phyloP scores from a whole-genome alignment of 1,140 invertebrate genomes.

The Solenopsis fugax region DNA sequence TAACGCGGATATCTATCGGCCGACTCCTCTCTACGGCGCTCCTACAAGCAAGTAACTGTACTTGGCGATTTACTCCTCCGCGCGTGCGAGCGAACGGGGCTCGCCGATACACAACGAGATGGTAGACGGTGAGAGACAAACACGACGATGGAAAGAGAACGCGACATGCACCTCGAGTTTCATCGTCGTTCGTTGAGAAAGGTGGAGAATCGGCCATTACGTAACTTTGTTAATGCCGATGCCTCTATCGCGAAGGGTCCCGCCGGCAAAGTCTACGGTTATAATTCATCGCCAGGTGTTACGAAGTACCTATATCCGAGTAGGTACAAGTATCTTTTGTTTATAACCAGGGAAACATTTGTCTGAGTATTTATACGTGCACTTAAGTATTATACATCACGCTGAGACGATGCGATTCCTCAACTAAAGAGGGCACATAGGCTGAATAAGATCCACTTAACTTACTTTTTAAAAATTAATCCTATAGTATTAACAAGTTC shows the following conservation, averaged over 20 bases:
- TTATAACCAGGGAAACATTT: background rate
- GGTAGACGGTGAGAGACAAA: slow-evolving; percentile 40
- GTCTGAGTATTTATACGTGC: background rate
- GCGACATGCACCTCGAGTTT: background rate
- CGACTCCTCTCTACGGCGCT: slow-evolving; percentile 71
- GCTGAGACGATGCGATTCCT: background rate
- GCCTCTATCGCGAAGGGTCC: slow-evolving; percentile 36
- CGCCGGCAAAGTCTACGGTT: slow-evolving; percentile 64
- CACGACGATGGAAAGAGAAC: slow-evolving; percentile 23
- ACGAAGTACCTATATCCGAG: background rate
- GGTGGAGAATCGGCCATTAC: slow-evolving; percentile 74
- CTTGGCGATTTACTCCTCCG: slow-evolving; percentile 78
- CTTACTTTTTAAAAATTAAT: too few species aligned
- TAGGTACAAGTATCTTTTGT: background rate
- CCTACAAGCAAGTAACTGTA: slow-evolving; percentile 81
- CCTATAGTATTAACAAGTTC: too few species aligned
- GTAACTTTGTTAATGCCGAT: slow-evolving; percentile 74
- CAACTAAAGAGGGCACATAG: background rate
- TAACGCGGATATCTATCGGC: slow-evolving; percentile 32
- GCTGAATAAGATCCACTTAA: too few species aligned
- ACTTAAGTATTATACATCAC: background rate
- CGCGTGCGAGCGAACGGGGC: slow-evolving; percentile 59
- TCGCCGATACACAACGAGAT: slow-evolving; percentile 50
- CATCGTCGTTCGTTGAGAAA: slow-evolving; percentile 23
- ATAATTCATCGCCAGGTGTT: slow-evolving; percentile 50